Evolutionary conservation across 1,140 invertebrate genomes (phyloP), one percentile per base, ranked within the genome.

Genomic region (Lepidurus packardi): DNA sequence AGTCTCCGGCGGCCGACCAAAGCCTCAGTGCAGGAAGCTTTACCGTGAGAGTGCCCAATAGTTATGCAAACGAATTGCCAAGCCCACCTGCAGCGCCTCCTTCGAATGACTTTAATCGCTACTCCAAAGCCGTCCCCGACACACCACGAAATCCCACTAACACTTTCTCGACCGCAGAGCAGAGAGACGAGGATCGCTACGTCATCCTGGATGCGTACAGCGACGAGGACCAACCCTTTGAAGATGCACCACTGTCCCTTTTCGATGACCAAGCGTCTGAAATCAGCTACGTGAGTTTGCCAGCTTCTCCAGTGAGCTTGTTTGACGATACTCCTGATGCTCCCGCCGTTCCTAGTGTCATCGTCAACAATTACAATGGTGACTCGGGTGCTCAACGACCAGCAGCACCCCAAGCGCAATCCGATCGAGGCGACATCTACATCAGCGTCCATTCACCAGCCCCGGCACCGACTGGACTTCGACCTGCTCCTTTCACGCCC

Each of bases 321-420:
- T 77, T 77, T 47, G 76, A 77, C 44, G 76, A 77, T 25, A 77
- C 45, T 65, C 53, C 10, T n/a, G 43, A 53, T 10, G 65, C 11
- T 9, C 76, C 76, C 8, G 76, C 65, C 21, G 10, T 77, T 41
- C 42, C 45, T 34, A 43, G 42, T 7, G 65, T 77, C 43, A 65
- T 77, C 44, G 76, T 77, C 10, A 77, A 77, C 44, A 77, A 77
- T 25, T 16, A 65, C 4, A 77, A 53, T 8, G 53, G 24, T 1
- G 65, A 47, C 24, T 13, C 21, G 16, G n/a, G 65, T 25, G 43
- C 43, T 9, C 45, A 77, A 47, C n/a, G 41, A 43, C 43, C 16
- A 6, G 43, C 47, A 25, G 47, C 75, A 11, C 1, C 43, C 0
- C 75, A 42, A 43, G 21, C 75, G 75, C 21, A 77, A 34, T 34